phyloP scores from a whole-genome alignment of 2,797 vertebrate genomes.

The Protosalanx chinensis region DNA sequence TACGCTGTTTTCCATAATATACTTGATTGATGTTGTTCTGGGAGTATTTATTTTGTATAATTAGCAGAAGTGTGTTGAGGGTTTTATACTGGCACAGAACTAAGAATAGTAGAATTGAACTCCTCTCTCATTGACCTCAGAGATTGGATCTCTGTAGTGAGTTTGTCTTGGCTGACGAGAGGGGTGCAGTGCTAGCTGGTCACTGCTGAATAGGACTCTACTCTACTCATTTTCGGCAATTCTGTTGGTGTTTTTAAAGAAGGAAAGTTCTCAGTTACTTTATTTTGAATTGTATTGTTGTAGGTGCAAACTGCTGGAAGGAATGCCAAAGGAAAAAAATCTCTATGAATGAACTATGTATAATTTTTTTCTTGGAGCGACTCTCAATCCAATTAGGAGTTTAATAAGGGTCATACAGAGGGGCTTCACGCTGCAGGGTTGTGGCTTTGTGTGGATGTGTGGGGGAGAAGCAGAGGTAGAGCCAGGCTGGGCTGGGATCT shows the following conservation, averaged over 20 bases:
- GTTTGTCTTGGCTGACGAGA: conserved; percentile 77
- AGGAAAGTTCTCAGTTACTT: conserved; percentile 55
- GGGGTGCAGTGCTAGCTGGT: conserved; percentile 76
- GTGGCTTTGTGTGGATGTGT: conserved; percentile 65
- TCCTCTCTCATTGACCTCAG: conserved; percentile 67
- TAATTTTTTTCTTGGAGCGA: conserved; percentile 73
- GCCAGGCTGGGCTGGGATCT: conserved; percentile 61
- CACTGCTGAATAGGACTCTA: conserved; percentile 74
- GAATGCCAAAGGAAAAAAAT: conserved; percentile 67
- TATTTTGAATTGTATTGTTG: conserved; percentile 67
- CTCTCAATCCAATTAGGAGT: conserved; percentile 93
- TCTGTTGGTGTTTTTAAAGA: conserved; percentile 51
- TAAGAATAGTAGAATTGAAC: conserved; percentile 46
- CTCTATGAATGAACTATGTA: conserved; percentile 75
- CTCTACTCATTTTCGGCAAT: conserved; percentile 60
- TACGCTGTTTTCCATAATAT: conserved; percentile 76
- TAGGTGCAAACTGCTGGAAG: conserved; percentile 59
- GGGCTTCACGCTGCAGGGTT: conserved; percentile 86
- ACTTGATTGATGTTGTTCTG: conserved; percentile 76
- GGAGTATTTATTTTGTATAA: conserved; percentile 69
- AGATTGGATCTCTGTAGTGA: conserved; percentile 73
- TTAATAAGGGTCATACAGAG: conserved; percentile 91
- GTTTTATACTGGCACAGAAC: conserved; percentile 17
- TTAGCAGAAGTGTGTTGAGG: conserved; percentile 53
- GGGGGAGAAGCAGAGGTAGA: conserved; percentile 55